phyloP scores from a whole-genome alignment of 1,140 invertebrate genomes.

The Drosophila sechellia region DNA sequence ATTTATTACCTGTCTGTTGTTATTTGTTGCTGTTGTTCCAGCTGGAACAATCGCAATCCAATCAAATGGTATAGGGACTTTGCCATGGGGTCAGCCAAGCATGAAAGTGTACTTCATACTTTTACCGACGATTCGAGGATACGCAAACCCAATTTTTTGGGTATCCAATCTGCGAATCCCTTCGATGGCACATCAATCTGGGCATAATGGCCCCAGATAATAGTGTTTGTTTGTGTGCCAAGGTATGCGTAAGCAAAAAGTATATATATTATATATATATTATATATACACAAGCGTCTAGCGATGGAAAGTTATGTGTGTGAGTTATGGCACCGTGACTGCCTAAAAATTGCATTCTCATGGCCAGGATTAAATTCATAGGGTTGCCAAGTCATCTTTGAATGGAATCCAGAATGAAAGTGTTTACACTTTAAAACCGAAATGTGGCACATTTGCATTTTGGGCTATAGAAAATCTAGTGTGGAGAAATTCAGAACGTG shows the following conservation, averaged over 20 bases:
- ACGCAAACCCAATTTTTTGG: conserved; percentile 6
- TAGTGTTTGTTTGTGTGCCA: conserved; percentile 77
- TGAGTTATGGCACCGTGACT: background rate
- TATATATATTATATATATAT: conserved; percentile 48
- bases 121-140: background rate
- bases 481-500: background rate
- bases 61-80: conserved; percentile 5
- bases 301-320: conserved; percentile 4
- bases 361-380: too few relatives aligned
- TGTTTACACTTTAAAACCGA: too few relatives aligned
- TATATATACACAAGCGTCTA: conserved; percentile 35
- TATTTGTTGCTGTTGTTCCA: conserved; percentile 52
- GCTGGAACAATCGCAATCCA: conserved; percentile 42
- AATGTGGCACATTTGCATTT: too few relatives aligned
- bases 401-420: too few relatives aligned
- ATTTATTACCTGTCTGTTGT: conserved; percentile 50
- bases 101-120: conserved; percentile 36
- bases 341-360: background rate
- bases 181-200: conserved; percentile 72
- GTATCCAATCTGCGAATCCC: conserved; percentile 31
- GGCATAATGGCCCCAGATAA: conserved; percentile 71
- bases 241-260: conserved; percentile 67
- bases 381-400: background rate
- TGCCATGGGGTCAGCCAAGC: conserved; percentile 68
- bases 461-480: too few relatives aligned